Base-by-base conservation (phyloP, 1,140 invertebrate genomes). In the Doryteuthis pealeii region DNA sequence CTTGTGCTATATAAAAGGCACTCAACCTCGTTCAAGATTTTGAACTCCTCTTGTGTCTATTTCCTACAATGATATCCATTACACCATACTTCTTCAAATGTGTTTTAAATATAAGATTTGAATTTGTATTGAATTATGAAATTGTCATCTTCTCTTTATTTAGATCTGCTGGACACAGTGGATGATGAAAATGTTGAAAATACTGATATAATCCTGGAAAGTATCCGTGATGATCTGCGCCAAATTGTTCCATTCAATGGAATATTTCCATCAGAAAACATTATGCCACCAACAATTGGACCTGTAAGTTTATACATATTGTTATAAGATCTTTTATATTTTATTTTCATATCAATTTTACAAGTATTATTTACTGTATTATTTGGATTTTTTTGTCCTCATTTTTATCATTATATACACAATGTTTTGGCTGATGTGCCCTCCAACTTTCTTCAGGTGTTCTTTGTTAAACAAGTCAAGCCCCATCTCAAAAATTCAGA, bases 261-360 rank as follows among this genome's bases (percentile, higher is more conserved):
- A 65, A 88, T 91, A 76, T 85, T 91, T 75, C 81, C 89, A 67
- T 89, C 91, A 49, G 92, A 93, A 83, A 88, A 84, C 28, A 91
- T 92, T 74, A 77, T 81, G 33, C 81, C 86, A 71, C 91, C 91
- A 43, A 86, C 81, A 65, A 79, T 87, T 73, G 90, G 91, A 73
- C 84, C 87, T 74, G 89, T 90, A 82, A 81, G 80, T 82, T 72
- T 40, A 12, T 33, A 26, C 10, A 18, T 68, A 31, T 68, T 68
- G 15, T 12, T 71, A 22, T 45, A n/a, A 26, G 12, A 15, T 15
- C 1, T 1, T 12, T 49, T 49, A 49, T 15, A 49, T 12, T 22
- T 15, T 12, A 15, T 12, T 15, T 12, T 22, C 22, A 22, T 1
- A 12, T 15, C 1, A 49, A 49, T 49, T 49, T 49, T 1, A 22